Conservation (phyloP, 2,888 invertebrate genomes). For the Idaea biselata region DNA sequence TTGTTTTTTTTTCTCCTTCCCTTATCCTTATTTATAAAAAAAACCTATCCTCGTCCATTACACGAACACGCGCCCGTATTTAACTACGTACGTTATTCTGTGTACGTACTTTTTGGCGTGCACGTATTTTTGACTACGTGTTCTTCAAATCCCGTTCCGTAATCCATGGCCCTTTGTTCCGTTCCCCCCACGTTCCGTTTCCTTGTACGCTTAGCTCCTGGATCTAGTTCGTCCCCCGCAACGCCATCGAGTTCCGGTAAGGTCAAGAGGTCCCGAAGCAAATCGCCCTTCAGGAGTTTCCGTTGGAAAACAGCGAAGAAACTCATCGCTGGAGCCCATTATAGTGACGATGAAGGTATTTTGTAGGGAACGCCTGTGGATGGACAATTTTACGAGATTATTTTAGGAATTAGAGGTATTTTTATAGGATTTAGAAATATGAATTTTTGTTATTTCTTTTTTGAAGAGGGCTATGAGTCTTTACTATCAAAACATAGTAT, state of each 20-base stretch:
- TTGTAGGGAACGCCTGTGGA: slow-evolving; percentile 55
- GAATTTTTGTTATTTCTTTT: too few relatives aligned
- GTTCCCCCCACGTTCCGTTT: slow-evolving; percentile 27
- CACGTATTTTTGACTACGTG: slow-evolving; percentile 12
- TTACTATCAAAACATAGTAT: too few relatives aligned
- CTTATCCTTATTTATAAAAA: slow-evolving; percentile 21
- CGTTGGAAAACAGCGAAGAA: slow-evolving; percentile 92
- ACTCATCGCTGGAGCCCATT: slow-evolving; percentile 84
- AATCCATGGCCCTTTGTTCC: slow-evolving; percentile 28
- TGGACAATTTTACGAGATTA: slow-evolving; percentile 18
- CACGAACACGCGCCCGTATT: not conserved
- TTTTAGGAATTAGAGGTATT: not conserved
- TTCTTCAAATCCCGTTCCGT: not conserved
- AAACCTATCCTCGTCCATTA: slow-evolving; percentile 7
- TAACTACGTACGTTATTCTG: not conserved
- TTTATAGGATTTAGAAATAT: not conserved
- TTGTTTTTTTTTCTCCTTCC: slow-evolving; percentile 52
- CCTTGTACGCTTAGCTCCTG: slow-evolving; percentile 47
- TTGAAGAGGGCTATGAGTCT: too few relatives aligned
- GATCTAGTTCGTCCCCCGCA: slow-evolving; percentile 66
- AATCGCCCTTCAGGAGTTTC: slow-evolving; percentile 96
- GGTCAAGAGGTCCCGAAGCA: slow-evolving; percentile 93
- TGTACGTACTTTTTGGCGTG: slow-evolving; percentile 7
- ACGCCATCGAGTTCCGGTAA: slow-evolving; percentile 81
- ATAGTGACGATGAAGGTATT: slow-evolving; percentile 91